phyloP scores from a whole-genome alignment of 2,797 vertebrate species.

The Hozukius guyotensis region DNA sequence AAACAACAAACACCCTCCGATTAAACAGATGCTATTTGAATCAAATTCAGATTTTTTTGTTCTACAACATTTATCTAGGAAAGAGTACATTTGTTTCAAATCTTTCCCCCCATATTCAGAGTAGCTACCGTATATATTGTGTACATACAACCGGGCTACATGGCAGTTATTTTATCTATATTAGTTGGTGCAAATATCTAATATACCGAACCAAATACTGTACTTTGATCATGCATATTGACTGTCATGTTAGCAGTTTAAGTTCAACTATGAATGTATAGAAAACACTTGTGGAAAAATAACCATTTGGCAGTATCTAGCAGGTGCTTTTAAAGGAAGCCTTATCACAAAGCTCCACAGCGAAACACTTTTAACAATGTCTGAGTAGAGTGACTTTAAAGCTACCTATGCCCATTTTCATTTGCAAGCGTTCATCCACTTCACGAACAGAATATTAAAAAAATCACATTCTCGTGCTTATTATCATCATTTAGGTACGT shows the following conservation, averaged over 20 bases:
- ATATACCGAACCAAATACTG: constrained; percentile 83
- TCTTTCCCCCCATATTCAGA: constrained; percentile 39
- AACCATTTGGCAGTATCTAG: constrained; percentile 44
- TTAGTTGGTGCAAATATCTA: constrained; percentile 77
- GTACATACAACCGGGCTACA: constrained; percentile 60
- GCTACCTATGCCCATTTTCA: constrained; percentile 39
- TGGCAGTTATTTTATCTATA: constrained; percentile 64
- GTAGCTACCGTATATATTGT: constrained; percentile 60
- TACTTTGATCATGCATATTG: constrained; percentile 68
- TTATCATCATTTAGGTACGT: constrained; percentile 43
- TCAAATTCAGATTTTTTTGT: constrained; percentile 33
- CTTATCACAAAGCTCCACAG: constrained; percentile 53
- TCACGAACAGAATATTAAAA: background rate
- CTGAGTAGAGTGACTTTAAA: constrained; percentile 57
- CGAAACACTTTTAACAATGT: constrained; percentile 35
- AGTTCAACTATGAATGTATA: constrained; percentile 77
- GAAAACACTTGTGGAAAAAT: constrained; percentile 33
- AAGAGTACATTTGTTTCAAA: constrained; percentile 33
- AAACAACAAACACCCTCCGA: constrained; percentile 38
- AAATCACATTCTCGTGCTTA: constrained; percentile 11
- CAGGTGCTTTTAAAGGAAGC: constrained; percentile 78
- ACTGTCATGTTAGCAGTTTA: constrained; percentile 64
- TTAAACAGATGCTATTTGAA: constrained; percentile 46
- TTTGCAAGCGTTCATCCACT: constrained; percentile 1
- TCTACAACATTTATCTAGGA: constrained; percentile 28